Evolutionary conservation across 2,888 invertebrate species (phyloP), one percentile per base, ranked within the genome.

Genomic region (Halictus ligatus): DNA sequence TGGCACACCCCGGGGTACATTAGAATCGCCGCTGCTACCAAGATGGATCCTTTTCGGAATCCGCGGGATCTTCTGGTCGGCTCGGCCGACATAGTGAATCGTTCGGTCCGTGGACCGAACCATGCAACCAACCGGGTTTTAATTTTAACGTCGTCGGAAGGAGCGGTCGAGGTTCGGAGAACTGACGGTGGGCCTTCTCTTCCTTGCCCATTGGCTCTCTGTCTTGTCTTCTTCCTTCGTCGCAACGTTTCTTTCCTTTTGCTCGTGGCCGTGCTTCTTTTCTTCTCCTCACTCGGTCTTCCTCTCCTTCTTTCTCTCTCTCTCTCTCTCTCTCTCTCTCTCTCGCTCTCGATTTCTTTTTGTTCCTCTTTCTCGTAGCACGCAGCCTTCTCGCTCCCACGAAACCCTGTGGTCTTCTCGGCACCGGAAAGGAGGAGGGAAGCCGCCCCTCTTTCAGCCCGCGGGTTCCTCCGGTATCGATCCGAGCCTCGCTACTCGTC

Each of bases 111-210:
- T 67, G 80, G 43, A 35, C 80, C 25, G 73, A 43, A 84, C 87
- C 35, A 35, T 35, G 82, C 89, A 83, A 80, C 78, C 85, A 87
- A 79, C 78, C 85, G 83, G 86, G 88, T 92, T 92, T 91, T 92
- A 88, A 92, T 89, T 90, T 89, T 86, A 88, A 86, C 82, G 77
- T 84, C 83, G 88, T 85, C 80, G 77, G 80, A 18, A 67, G 64
- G 71, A 82, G 71, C 73, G 82, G 80, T 72, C 81, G 78, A 79
- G 84, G 84, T 86, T 90, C 88, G 87, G 13, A 64, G 87, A 90
- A 90, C 85, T 83, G 73, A 69, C 25, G 80, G 77, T 18, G 58
- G 58, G 48, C 50, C 69, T 71, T 50, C 54, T 60, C 81, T 81
- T 80, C 75, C 75, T 58, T 74, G 15, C 78, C 75, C 48, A n/a